A percentile compares a stretch with the other conserved stretches of the same genome.
These are phyloP conservation scores for Telmatherina bonti DNA, from an alignment of 2,797 vertebrate genomes.

Conservation along the genomic window DNA sequence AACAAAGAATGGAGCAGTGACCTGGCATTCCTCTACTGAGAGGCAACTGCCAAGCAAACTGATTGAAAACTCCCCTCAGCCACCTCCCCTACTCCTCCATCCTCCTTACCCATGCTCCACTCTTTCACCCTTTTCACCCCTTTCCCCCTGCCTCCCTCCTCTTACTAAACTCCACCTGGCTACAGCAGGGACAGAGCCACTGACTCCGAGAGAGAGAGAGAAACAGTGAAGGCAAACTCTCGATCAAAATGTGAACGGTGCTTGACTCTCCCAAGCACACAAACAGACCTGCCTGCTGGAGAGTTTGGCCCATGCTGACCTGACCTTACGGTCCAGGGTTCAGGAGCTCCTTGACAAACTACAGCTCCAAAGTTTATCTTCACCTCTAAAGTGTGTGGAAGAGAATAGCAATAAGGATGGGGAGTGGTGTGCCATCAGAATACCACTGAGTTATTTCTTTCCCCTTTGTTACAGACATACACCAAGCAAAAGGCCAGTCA, in stretches of 20 bases:
- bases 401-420: slow-evolving; percentile 65
- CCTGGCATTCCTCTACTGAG: slow-evolving; percentile 61
- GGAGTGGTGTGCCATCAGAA: slow-evolving; percentile 39
- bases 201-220: slow-evolving; percentile 29
- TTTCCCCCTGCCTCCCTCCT: background rate
- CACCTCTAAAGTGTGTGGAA: slow-evolving; percentile 53
- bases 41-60: slow-evolving; percentile 59
- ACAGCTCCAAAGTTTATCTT: slow-evolving; percentile 57
- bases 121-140: slow-evolving; percentile 6
- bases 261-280: slow-evolving; percentile 60
- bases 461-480: slow-evolving; percentile 6
- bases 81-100: background rate
- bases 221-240: slow-evolving; percentile 47
- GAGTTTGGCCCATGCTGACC: slow-evolving; percentile 68
- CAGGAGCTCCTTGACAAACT: slow-evolving; percentile 64
- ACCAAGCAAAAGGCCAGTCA: slow-evolving; percentile 28
- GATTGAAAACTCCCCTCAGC: slow-evolving; percentile 64
- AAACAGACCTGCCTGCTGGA: slow-evolving; percentile 67
- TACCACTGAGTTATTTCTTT: slow-evolving; percentile 31
- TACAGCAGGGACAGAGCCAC: slow-evolving; percentile 41
- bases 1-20: slow-evolving; percentile 60
- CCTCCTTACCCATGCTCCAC: background rate
- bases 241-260: slow-evolving; percentile 66
- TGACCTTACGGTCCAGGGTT: slow-evolving; percentile 68
- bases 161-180: slow-evolving; percentile 44